Base-by-base conservation (phyloP, 2,113 vertebrate species). In the Panthera tigris region DNA sequence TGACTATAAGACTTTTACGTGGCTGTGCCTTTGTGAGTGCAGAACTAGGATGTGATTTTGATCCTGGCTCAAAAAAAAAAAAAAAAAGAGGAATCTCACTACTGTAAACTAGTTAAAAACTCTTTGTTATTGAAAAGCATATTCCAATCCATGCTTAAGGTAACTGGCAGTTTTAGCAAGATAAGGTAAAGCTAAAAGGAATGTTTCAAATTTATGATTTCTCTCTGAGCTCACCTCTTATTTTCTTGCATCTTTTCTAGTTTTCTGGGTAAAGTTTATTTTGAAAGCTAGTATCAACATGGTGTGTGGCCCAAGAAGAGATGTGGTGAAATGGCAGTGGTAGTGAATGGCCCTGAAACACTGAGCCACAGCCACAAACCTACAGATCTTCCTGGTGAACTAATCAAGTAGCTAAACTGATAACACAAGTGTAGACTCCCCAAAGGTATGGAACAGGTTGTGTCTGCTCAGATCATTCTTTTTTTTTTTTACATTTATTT, bases 51-150 rank as follows among this genome's bases (percentile, higher is more conserved):
- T 65, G 8, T 74, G 94, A 33, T 13, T 90, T 93, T 79, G 74
- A 95, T 93, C 88, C 69, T 97, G 39, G 45, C 1, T n/a, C 68
- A 68, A 65, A 86, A 13, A 36, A 85, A 84, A 11, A 81, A 85
- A 29, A 29, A 29, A 65, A 45, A 45, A 74, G 39, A 73, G 8
- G 79, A 91, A 84, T 96, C 92, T 82, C 57, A 41, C 89, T 81
- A 66, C 55, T 41, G 79, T 61, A 90, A 91, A 97, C 95, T 88
- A 71, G 19, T 45, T 97, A 48, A n/a, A 97, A 96, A 94, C 76
- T 29, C 14, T 57, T 65, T 91, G 83, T 50, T 57, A 29, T 27
- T 65, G 31, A 88, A 63, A 21, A 91, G 31, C 81, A 45, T 89
- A 93, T 52, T 86, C 8, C 66, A 94, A 48, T 9, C 80, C 55